These are phyloP conservation scores for Drosophila tropicalis DNA, from an alignment of 1,140 invertebrate genomes.

Conservation along the genomic window DNA sequence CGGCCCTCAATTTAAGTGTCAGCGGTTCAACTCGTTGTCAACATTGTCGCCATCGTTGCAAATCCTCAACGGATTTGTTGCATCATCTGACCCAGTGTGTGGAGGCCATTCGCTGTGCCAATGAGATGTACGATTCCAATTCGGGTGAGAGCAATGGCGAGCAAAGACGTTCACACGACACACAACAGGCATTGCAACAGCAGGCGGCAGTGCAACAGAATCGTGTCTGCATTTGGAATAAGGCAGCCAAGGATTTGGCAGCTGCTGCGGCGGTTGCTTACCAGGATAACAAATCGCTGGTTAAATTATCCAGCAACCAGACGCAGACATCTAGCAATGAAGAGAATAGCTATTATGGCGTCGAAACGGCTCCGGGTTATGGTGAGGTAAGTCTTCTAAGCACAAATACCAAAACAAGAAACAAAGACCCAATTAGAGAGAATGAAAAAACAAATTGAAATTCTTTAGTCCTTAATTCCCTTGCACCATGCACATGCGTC, in stretches of 20 bases:
- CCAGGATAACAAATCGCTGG: slow-evolving; percentile 51
- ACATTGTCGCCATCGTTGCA: slow-evolving; percentile 92
- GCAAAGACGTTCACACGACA: slow-evolving; percentile 39
- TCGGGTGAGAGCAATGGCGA: slow-evolving; percentile 77
- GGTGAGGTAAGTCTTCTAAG: slow-evolving; percentile 83
- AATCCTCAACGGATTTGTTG: slow-evolving; percentile 90
- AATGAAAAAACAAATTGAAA: background rate
- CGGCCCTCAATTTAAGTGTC: slow-evolving; percentile 75
- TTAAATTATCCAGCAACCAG: slow-evolving; percentile 40
- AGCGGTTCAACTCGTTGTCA: slow-evolving; percentile 90
- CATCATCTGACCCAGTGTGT: slow-evolving; percentile 89
- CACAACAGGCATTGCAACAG: slow-evolving; percentile 51
- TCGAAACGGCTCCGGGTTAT: slow-evolving; percentile 84
- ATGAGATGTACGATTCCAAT: slow-evolving; percentile 82
- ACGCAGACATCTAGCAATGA: slow-evolving; percentile 55
- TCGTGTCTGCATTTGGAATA: slow-evolving; percentile 88
- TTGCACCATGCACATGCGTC: slow-evolving; percentile 71
- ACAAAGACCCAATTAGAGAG: background rate
- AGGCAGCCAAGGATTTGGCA: slow-evolving; percentile 75
- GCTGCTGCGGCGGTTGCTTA: slow-evolving; percentile 66
- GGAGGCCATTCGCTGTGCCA: slow-evolving; percentile 83
- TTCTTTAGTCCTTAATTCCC: slow-evolving; percentile 23
- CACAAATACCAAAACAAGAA: background rate
- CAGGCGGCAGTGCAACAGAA: slow-evolving; percentile 72
- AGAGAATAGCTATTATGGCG: slow-evolving; percentile 83